Conservation (phyloP, 92 coral and sea anemone species). For the Phymanthus crucifer region DNA sequence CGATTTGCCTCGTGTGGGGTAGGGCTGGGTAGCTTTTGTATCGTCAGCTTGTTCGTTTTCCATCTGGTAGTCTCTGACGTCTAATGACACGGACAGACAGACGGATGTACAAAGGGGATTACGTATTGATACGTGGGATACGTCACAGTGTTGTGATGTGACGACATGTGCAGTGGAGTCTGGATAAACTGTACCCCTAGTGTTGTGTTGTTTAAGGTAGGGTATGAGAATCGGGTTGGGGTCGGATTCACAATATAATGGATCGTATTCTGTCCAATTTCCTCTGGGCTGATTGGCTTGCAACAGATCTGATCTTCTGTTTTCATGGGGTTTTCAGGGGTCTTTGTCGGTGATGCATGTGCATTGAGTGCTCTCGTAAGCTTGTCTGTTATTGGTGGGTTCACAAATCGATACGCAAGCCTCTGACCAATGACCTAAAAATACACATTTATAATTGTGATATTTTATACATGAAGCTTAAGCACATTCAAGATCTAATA, state of each 20-base stretch:
- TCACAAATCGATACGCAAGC: slow-evolving; percentile 86
- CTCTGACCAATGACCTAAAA: slow-evolving; percentile 89
- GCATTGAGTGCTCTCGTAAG: slow-evolving; percentile 24
- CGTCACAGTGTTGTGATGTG: slow-evolving; percentile 30
- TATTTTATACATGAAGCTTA: not conserved
- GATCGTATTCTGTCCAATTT: not conserved
- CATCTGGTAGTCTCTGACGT: not conserved
- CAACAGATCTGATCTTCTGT: not conserved
- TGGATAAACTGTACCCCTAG: slow-evolving; percentile 17
- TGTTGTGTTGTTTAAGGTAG: slow-evolving; percentile 6
- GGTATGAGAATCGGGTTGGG: slow-evolving; percentile 7
- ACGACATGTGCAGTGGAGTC: slow-evolving; percentile 15
- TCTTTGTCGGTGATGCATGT: slow-evolving; percentile 34
- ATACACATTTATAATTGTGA: not conserved
- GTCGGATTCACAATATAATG: not conserved
- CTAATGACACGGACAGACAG: slow-evolving; percentile 36
- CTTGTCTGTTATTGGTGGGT: slow-evolving; percentile 53
- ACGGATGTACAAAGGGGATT: slow-evolving; percentile 32
- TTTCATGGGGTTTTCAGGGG: not conserved
- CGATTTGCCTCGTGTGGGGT: no score
- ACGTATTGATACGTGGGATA: slow-evolving; percentile 51
- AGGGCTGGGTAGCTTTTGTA: no score
- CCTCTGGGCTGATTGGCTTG: not conserved
- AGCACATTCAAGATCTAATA: not conserved
- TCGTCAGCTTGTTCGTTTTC: no score